These are phyloP conservation scores for Drosophila paulistorum DNA, from an alignment of 1,140 invertebrate species.

Conservation along the genomic window DNA sequence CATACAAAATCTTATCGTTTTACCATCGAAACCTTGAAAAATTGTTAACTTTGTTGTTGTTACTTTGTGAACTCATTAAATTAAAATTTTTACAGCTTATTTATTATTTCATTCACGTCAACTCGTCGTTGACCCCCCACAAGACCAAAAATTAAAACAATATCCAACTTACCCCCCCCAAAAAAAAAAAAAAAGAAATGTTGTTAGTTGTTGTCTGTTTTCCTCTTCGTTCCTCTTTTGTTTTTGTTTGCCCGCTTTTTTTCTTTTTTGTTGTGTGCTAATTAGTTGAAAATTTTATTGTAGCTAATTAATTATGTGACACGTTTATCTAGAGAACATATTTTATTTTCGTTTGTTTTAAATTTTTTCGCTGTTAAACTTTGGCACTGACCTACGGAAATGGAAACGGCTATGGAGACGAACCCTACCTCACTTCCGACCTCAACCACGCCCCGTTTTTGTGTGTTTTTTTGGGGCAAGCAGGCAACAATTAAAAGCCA, in stretches of 20 bases:
- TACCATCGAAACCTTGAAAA: constrained; percentile 71
- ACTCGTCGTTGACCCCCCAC: constrained; percentile 47
- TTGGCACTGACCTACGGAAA: constrained; percentile 54
- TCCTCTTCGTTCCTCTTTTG: constrained; percentile 25
- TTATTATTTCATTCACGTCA: constrained; percentile 56
- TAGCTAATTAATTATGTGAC: constrained; percentile 77
- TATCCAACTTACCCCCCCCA: not conserved
- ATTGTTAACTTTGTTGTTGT: constrained; percentile 38
- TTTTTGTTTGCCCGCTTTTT: not conserved
- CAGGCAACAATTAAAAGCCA: constrained; percentile 69
- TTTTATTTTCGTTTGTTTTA: constrained; percentile 11
- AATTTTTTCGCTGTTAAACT: constrained; percentile 31
- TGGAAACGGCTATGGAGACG: constrained; percentile 25
- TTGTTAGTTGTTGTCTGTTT: constrained; percentile 25
- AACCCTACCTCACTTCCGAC: constrained; percentile 44
- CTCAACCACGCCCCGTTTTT: constrained; percentile 37
- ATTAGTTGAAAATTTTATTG: constrained; percentile 76
- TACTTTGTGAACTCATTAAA: constrained; percentile 75
- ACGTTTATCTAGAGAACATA: constrained; percentile 66
- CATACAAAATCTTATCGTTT: constrained; percentile 9
- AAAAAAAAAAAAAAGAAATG: not conserved
- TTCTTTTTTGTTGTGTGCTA: constrained; percentile 61
- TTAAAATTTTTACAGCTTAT: constrained; percentile 57
- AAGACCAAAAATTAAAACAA: not conserved
- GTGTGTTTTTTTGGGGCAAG: not conserved